Conservation (phyloP, 2,797 vertebrate genomes). For the Denticeps clupeoides region DNA sequence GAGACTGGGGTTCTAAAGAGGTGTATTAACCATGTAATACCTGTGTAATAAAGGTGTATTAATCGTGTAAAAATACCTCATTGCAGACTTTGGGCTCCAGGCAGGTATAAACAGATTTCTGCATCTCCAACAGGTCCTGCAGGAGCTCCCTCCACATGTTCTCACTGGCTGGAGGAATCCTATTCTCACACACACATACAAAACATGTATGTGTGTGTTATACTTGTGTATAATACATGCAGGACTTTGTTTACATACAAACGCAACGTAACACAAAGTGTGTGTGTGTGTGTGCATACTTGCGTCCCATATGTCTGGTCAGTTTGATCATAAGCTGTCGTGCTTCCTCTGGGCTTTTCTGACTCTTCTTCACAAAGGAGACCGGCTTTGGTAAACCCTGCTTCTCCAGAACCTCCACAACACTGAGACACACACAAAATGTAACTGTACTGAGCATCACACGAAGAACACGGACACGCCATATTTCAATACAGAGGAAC, state of each 20-base stretch:
- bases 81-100: conserved; percentile 69
- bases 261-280: neutral
- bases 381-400: conserved; percentile 85
- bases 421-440: conserved; percentile 48
- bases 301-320: conserved; percentile 81
- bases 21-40: too few species aligned
- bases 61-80: conserved; percentile 58
- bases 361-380: conserved; percentile 73
- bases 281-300: conserved; percentile 43
- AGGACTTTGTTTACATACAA: neutral
- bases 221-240: neutral
- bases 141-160: conserved; percentile 73
- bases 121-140: conserved; percentile 86
- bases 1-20: too few species aligned
- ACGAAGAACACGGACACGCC: too few species aligned
- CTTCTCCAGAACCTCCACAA: conserved; percentile 85
- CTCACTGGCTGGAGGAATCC: conserved; percentile 77
- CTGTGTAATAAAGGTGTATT: neutral
- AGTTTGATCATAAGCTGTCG: conserved; percentile 77
- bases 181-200: conserved; percentile 30
- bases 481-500: conserved; percentile 3
- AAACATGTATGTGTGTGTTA: neutral
- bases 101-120: conserved; percentile 76
- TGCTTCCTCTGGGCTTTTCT: conserved; percentile 66
- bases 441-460: too few species aligned